A percentile compares a stretch with the other conserved stretches of the same genome.
Evolutionary conservation across 2,113 vertebrate species (phyloP).

Genomic region (Brachypodius melanocephalos): DNA sequence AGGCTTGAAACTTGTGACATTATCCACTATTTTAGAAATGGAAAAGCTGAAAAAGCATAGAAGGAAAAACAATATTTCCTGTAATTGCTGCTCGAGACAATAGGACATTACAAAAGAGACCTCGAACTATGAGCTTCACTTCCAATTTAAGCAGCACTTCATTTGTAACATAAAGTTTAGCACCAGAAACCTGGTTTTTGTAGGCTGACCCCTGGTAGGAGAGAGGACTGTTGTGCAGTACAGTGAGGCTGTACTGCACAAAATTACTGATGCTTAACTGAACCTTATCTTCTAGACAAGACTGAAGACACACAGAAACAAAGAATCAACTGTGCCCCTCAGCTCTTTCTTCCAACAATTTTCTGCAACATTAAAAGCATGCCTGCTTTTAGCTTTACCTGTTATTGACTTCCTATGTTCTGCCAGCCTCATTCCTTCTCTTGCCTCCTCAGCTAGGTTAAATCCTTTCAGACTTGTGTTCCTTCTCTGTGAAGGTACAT

Average conservation of each 20-base stretch:
- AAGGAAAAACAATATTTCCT: not conserved
- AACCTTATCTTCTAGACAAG: not conserved
- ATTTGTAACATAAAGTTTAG: not conserved
- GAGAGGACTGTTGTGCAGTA: not conserved
- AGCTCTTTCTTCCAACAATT: not conserved
- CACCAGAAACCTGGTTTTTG: not conserved
- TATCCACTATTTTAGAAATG: not conserved
- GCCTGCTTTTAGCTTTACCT: not conserved
- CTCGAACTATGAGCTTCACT: not conserved
- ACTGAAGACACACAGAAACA: not conserved
- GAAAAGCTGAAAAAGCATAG: not conserved
- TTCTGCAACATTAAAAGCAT: not conserved
- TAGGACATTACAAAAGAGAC: not conserved
- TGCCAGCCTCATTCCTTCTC: not conserved
- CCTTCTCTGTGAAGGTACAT: not conserved
- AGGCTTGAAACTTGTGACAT: not conserved
- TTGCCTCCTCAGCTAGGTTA: not conserved
- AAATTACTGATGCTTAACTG: not conserved
- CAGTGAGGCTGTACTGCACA: not conserved
- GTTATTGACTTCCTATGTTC: not conserved
- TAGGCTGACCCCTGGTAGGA: not conserved
- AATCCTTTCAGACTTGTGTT: not conserved
- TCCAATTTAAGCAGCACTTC: not conserved
- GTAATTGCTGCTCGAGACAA: not conserved
- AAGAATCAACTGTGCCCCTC: not conserved